phyloP scores from a whole-genome alignment of 2,888 invertebrate species.

The Scaptomyza polygonia region DNA sequence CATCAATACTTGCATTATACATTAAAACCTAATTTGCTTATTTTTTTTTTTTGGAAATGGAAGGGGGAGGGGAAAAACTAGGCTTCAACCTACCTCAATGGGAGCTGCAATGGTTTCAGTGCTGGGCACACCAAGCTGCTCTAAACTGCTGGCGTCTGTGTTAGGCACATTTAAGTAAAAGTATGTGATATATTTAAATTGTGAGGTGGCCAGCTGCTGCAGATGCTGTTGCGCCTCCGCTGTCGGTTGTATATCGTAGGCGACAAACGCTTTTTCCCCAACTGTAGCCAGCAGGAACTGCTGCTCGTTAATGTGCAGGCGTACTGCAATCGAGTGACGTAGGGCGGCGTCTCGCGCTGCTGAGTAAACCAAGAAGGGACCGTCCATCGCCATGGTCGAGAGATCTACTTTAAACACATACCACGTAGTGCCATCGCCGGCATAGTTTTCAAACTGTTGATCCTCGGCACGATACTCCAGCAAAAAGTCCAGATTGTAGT shows the following conservation, averaged over 20 bases:
- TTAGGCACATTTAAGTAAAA: slow-evolving; percentile 88
- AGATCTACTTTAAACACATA: slow-evolving; percentile 88
- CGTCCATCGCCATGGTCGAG: slow-evolving; percentile 86
- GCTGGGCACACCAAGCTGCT: slow-evolving; percentile 85
- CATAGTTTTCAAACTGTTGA: slow-evolving; percentile 87
- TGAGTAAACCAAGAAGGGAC: slow-evolving; percentile 87
- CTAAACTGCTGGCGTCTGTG: slow-evolving; percentile 86
- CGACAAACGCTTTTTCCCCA: slow-evolving; percentile 85
- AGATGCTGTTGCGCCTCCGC: slow-evolving; percentile 85
- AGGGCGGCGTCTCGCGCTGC: slow-evolving; percentile 86
- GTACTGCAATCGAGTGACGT: slow-evolving; percentile 86
- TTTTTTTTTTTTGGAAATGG: neutral
- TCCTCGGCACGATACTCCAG: slow-evolving; percentile 88
- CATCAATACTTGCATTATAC: slow-evolving; percentile 32
- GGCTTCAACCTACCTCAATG: slow-evolving; percentile 44
- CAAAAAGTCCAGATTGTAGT: slow-evolving; percentile 86
- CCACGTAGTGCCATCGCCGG: slow-evolving; percentile 86
- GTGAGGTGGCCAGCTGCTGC: slow-evolving; percentile 75
- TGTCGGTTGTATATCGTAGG: slow-evolving; percentile 80
- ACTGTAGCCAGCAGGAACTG: slow-evolving; percentile 77
- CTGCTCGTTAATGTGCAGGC: slow-evolving; percentile 83
- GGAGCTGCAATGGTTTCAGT: slow-evolving; percentile 62
- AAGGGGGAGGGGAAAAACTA: neutral
- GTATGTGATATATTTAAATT: slow-evolving; percentile 87
- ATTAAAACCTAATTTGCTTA: neutral